A percentile compares a stretch with the other conserved stretches of the same genome.
These are phyloP conservation scores for Uloborus plumipes DNA, from an alignment of 2,888 invertebrate species.

Conservation along the genomic window DNA sequence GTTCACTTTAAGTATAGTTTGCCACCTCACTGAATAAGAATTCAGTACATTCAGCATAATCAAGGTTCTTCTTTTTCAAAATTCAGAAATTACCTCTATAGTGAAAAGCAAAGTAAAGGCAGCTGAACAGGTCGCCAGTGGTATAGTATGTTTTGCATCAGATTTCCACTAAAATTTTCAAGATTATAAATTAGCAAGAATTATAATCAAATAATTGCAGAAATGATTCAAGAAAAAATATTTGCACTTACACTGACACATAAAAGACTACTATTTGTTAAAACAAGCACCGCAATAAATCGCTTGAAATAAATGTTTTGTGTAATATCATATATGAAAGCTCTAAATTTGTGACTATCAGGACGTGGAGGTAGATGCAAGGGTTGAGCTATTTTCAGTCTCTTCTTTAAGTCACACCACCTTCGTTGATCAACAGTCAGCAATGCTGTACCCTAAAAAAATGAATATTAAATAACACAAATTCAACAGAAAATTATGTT, in stretches of 20 bases:
- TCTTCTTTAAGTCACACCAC: conserved; percentile 99
- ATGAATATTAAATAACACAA: not conserved
- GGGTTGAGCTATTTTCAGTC: conserved; percentile 98
- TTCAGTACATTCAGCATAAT: no score
- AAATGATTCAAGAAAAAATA: conserved; percentile 1
- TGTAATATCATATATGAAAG: conserved; percentile 97
- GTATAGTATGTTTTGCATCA: conserved; percentile 78
- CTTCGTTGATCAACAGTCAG: conserved; percentile 98
- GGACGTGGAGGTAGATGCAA: conserved; percentile 97
- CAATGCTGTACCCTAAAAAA: conserved; percentile 86
- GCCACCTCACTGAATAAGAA: no score
- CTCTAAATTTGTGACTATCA: conserved; percentile 90
- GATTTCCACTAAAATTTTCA: conserved; percentile 67
- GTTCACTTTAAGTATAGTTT: not conserved
- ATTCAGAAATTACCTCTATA: conserved; percentile 77
- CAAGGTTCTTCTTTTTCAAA: not conserved
- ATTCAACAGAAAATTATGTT: not conserved
- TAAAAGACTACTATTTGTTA: conserved; percentile 91
- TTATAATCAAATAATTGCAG: not conserved
- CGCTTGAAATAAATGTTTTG: conserved; percentile 96
- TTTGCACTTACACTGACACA: conserved; percentile 84
- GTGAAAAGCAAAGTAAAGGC: conserved; percentile 93
- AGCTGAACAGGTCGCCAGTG: conserved; percentile 88
- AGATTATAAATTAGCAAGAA: not conserved
- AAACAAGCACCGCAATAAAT: conserved; percentile 91